Evolutionary conservation across 1,140 invertebrate species (phyloP).

Genomic region (Drosophila oshimai): DNA sequence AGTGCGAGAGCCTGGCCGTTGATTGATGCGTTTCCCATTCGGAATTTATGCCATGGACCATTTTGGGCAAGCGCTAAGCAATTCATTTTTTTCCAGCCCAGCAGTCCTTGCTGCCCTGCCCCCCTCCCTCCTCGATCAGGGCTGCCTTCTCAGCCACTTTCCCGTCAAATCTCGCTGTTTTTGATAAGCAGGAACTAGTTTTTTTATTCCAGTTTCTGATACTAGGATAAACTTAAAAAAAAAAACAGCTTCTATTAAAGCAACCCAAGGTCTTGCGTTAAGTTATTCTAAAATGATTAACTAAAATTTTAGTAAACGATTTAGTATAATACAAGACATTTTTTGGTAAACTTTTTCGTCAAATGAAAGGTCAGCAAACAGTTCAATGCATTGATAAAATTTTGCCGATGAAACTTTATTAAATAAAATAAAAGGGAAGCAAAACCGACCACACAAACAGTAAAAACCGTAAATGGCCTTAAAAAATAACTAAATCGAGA

Average conservation of each 20-base stretch:
- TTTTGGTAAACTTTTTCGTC: too few species aligned
- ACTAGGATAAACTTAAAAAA: neutral
- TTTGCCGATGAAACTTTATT: too few species aligned
- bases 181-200: neutral
- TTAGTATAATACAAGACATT: too few species aligned
- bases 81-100: constrained; percentile 60
- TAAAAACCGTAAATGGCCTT: too few species aligned
- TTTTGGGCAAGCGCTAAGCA: constrained; percentile 73
- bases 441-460: too few species aligned
- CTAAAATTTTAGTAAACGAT: too few species aligned
- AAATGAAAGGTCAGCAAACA: too few species aligned
- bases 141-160: constrained; percentile 6
- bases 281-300: too few species aligned
- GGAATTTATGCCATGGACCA: constrained; percentile 80
- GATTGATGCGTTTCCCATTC: constrained; percentile 81
- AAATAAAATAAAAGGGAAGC: too few species aligned
- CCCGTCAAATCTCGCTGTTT: constrained; percentile 4
- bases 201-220: constrained; percentile 1
- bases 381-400: too few species aligned
- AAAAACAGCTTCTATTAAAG: neutral
- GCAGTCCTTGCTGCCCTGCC: constrained; percentile 11
- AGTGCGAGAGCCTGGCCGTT: constrained; percentile 46
- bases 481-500: too few species aligned
- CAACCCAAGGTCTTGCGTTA: too few species aligned
- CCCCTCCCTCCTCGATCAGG: neutral